Evolutionary conservation across 2,888 invertebrate species (phyloP), one percentile per base, ranked within the genome.

Genomic region (Danaus chrysippus): DNA sequence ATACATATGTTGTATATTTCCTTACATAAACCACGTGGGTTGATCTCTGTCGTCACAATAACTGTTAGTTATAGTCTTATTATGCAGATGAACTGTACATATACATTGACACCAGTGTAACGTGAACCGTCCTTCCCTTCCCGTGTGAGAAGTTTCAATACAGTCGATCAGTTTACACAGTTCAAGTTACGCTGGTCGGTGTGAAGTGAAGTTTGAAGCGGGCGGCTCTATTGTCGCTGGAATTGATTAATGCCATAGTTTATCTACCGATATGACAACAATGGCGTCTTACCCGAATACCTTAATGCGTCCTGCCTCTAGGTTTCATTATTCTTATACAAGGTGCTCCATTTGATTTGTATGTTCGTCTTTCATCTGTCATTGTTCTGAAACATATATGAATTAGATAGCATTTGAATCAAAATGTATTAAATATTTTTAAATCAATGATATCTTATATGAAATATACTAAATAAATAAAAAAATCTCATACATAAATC

Each of bases 211-310:
- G 73, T 79, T 82, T 80, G 81, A 87, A 84, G 85, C 84, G 78
- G 82, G 84, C 84, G 84, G 79, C 72, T 71, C 84, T 71, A 89
- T 90, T 91, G 88, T 90, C 81, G 81, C 76, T 74, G 67, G 70
- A 75, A 86, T 89, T 89, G 89, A 90, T 88, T 88, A 87, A 91
- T 89, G 82, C 76, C 70, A 78, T 85, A 86, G 87, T 87, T 87
- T 88, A 89, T 89, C 87, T 87, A 87, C 81, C 77, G 86, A 88
- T 89, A 86, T 84, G 86, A 87, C 86, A 87, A 90, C 89, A 88
- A 90, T 90, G 81, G 78, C 76, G 81, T 82, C 86, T 84, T 84
- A 82, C 83, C 81, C 82, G 83, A 86, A 84, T 81, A 80, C 84
- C 81, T 80, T 85, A 84, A 85, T 86, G 84, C 79, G 77, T 81